These are phyloP conservation scores for Agrypnus murinus DNA, from an alignment of 2,888 invertebrate species.

Conservation along the genomic window DNA sequence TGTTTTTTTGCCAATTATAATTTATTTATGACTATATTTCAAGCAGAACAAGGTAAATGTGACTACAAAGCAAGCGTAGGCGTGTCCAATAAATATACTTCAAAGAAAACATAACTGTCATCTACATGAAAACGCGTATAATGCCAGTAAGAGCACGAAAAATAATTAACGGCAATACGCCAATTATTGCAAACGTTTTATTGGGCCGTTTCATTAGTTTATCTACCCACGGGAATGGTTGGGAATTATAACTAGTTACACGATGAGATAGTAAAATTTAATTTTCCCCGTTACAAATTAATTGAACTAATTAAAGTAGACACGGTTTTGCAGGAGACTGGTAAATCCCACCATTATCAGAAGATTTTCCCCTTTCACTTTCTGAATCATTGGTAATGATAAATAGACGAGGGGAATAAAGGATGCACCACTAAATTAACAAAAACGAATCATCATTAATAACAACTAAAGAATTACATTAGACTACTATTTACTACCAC, in stretches of 20 bases:
- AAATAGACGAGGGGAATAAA: background rate
- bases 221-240: background rate
- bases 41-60: slow-evolving; percentile 24
- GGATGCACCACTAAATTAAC: too few species aligned
- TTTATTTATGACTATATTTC: slow-evolving; percentile 27
- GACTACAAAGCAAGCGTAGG: slow-evolving; percentile 12
- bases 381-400: background rate
- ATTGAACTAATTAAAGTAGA: too few species aligned
- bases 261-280: too few species aligned
- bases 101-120: slow-evolving; percentile 21
- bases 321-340: too few species aligned
- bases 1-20: slow-evolving; percentile 25
- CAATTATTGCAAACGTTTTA: background rate
- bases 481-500: too few species aligned
- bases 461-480: too few species aligned
- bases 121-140: slow-evolving; percentile 18
- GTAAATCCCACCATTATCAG: too few species aligned
- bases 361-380: too few species aligned
- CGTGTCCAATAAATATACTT: slow-evolving; percentile 24
- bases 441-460: background rate
- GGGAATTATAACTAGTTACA: too few species aligned
- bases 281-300: too few species aligned
- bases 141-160: slow-evolving; percentile 12
- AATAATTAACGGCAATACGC: slow-evolving; percentile 17
- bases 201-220: background rate